Conservation (phyloP, 1,140 invertebrate genomes). For the Drosophila melanogaster region DNA sequence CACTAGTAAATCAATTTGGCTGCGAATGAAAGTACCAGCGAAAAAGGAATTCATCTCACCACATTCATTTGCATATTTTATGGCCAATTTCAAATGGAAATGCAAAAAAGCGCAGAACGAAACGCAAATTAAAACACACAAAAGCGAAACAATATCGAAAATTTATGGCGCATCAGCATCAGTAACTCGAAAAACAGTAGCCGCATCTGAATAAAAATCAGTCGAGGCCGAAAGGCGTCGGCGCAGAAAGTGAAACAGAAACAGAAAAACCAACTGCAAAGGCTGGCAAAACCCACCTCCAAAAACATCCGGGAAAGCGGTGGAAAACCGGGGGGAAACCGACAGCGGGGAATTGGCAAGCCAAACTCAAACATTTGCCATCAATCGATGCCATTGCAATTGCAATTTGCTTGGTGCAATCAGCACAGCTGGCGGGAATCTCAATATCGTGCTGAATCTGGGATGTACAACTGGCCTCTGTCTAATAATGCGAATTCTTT, state of each 20-base stretch:
- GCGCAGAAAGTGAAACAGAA: constrained; percentile 47
- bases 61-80: constrained; percentile 72
- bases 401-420: constrained; percentile 49
- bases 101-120: constrained; percentile 62
- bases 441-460: constrained; percentile 17
- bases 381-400: constrained; percentile 46
- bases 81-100: constrained; percentile 71
- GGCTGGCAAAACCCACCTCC: constrained; percentile 4
- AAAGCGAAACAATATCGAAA: constrained; percentile 69
- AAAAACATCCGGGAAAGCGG: not conserved
- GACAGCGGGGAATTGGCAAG: constrained; percentile 25
- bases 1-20: constrained; percentile 35
- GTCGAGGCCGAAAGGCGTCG: constrained; percentile 45
- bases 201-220: constrained; percentile 49
- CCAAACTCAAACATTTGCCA: constrained; percentile 51
- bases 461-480: constrained; percentile 8
- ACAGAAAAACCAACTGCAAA: constrained; percentile 7
- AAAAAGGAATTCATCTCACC: constrained; percentile 21
- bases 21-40: not conserved
- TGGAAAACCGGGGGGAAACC: not conserved
- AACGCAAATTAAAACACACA: constrained; percentile 68
- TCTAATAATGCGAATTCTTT: constrained; percentile 29
- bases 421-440: constrained; percentile 36
- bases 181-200: constrained; percentile 35
- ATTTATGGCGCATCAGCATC: constrained; percentile 60